Evolutionary conservation across 2,113 vertebrate species (phyloP).

Genomic region (Protobothrops flavoviridis): DNA sequence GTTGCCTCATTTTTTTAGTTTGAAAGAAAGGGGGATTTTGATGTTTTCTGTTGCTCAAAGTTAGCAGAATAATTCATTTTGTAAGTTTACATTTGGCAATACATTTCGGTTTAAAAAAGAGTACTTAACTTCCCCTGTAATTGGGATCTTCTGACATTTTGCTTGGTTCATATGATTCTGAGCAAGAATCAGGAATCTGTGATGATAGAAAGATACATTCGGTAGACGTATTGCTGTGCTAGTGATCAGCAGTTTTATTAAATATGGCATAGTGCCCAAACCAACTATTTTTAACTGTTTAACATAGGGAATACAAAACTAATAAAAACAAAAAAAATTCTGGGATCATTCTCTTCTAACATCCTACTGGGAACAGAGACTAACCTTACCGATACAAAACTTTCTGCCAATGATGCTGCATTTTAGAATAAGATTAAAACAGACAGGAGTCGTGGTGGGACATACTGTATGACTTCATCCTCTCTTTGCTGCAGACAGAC

Average conservation of each 20-base stretch:
- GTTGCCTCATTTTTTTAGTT: constrained; percentile 21
- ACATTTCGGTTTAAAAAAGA: neutral
- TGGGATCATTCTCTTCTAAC: neutral
- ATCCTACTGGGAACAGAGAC: neutral
- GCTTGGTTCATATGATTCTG: neutral
- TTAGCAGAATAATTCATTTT: constrained; percentile 23
- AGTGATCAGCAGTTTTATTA: neutral
- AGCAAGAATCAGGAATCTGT: neutral
- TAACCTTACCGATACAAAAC: neutral
- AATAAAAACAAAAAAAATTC: neutral
- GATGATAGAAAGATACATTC: neutral
- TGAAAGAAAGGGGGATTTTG: constrained; percentile 26
- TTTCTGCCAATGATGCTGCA: neutral
- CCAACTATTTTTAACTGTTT: neutral
- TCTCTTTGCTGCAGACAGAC: neutral
- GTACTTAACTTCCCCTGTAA: neutral
- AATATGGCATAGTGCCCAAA: neutral
- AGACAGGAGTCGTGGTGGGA: neutral
- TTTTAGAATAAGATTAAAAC: constrained; percentile 5
- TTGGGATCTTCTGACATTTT: neutral
- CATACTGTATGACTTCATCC: neutral
- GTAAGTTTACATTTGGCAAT: neutral
- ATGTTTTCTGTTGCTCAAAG: constrained; percentile 39
- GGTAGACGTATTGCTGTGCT: neutral
- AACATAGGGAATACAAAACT: neutral